Evolutionary conservation across 2,113 vertebrate species (phyloP), one percentile per base, ranked within the genome.

Genomic region (Menura novaehollandiae): DNA sequence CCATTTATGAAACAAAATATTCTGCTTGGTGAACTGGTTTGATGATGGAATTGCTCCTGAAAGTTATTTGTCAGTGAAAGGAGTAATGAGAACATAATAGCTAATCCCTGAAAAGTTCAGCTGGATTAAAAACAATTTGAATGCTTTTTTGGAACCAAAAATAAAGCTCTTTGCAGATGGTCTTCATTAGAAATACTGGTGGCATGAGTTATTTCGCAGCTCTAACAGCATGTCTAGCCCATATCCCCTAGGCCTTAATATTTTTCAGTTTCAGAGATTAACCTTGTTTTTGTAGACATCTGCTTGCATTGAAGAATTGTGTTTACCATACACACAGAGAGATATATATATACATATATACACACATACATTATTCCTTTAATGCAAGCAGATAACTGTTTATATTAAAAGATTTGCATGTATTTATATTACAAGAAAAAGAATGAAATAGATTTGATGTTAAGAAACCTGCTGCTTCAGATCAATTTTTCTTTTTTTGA

Each of bases 21-120:
- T 91, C 46, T 93, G 16, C 33, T 86, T 74, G 43, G 33, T 81
- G 76, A 81, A 51, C 43, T 23, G 59, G 33, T 69, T 77, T 71
- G 64, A 13, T 62, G 68, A 87, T 87, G 68, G 69, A 93, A 72
- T 77, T 93, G 22, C 79, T 89, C 80, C 86, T 33, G 2, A 81
- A 92, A 89, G 51, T 71, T 22, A 67, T 96, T 93, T 96, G 75
- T 88, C 86, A 94, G 68, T 64, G 85, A 90, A 86, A 95, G 27
- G 35, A 95, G 52, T 88, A 94, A 93, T 86, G 76, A 88, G 63
- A 87, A 93, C n/a, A 53, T 88, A 88, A 77, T 73, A 96, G 63
- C 66, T 85, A 96, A 95, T 93, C 85, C 82, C 81, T 88, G 83
- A 93, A 81, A 94, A 97, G 88, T 97, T 93, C 89, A 55, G 43